Evolutionary conservation across 2,113 vertebrate species (phyloP).

Genomic region (Saccopteryx bilineata): DNA sequence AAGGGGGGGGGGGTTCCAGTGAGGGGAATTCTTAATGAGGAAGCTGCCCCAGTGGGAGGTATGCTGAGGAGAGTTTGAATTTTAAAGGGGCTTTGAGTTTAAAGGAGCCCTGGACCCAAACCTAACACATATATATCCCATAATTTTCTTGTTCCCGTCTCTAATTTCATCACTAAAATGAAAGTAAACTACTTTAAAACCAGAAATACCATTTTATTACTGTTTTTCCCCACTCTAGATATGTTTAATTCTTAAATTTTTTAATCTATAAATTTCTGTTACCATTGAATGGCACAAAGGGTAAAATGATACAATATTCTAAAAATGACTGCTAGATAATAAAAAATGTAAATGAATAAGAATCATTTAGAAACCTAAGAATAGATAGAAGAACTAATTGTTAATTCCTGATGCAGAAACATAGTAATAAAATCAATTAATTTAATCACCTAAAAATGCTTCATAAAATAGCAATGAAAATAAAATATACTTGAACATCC

Average conservation of each 20-base stretch:
- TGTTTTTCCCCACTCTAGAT: neutral
- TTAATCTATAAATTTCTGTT: neutral
- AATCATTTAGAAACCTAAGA: neutral
- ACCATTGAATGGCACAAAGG: neutral
- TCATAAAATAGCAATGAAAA: neutral
- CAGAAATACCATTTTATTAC: neutral
- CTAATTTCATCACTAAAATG: conserved; percentile 5
- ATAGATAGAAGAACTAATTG: neutral
- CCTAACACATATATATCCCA: too few species aligned
- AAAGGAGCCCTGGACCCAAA: too few species aligned
- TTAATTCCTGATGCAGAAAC: neutral
- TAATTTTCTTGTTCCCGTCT: neutral
- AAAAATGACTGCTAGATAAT: neutral
- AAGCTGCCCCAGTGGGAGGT: too few species aligned
- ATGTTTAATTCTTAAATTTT: conserved; percentile 26
- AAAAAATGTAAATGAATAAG: neutral
- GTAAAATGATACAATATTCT: neutral
- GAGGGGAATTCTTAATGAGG: too few species aligned
- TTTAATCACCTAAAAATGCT: neutral
- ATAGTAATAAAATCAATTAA: neutral
- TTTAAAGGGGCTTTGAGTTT: too few species aligned
- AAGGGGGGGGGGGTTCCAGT: too few species aligned
- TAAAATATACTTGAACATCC: neutral
- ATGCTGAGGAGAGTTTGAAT: too few species aligned
- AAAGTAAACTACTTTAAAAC: conserved; percentile 3